Evolutionary conservation across 2,888 invertebrate species (phyloP).

Genomic region (Drosophila dives): DNA sequence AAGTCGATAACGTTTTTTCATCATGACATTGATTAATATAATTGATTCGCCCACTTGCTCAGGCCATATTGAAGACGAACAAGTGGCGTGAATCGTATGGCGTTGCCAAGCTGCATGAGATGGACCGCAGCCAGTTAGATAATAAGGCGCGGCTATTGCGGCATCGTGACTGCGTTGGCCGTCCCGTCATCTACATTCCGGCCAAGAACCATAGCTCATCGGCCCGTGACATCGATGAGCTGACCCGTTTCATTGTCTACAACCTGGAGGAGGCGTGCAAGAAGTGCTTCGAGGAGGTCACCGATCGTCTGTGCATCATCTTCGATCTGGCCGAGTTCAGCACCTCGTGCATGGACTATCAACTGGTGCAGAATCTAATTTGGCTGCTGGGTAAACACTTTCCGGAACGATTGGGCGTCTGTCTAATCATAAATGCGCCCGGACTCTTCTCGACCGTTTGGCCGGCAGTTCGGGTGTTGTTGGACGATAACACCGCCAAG

Average conservation of each 20-base stretch:
- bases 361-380: conserved; percentile 91
- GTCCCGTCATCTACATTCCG: conserved; percentile 92
- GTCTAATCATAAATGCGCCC: conserved; percentile 91
- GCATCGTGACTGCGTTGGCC: conserved; percentile 90
- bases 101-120: conserved; percentile 87
- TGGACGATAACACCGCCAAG: conserved; percentile 91
- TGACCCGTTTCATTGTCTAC: conserved; percentile 91
- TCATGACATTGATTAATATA: conserved; percentile 42
- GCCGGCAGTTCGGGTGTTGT: conserved; percentile 91
- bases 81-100: conserved; percentile 92
- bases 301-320: conserved; percentile 92
- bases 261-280: conserved; percentile 90
- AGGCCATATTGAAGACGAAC: conserved; percentile 92
- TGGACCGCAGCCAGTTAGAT: conserved; percentile 87
- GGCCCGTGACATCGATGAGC: conserved; percentile 90
- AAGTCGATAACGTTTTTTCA: conserved; percentile 58
- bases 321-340: conserved; percentile 91
- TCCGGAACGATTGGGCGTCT: conserved; percentile 91
- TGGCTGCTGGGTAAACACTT: conserved; percentile 92
- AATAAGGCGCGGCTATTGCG: conserved; percentile 89
- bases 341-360: conserved; percentile 92
- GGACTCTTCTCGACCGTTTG: conserved; percentile 91
- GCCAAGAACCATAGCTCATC: conserved; percentile 90
- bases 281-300: conserved; percentile 91
- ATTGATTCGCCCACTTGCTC: background rate